These are phyloP conservation scores for Oligia strigilis DNA, from an alignment of 2,888 invertebrate genomes.

Conservation along the genomic window DNA sequence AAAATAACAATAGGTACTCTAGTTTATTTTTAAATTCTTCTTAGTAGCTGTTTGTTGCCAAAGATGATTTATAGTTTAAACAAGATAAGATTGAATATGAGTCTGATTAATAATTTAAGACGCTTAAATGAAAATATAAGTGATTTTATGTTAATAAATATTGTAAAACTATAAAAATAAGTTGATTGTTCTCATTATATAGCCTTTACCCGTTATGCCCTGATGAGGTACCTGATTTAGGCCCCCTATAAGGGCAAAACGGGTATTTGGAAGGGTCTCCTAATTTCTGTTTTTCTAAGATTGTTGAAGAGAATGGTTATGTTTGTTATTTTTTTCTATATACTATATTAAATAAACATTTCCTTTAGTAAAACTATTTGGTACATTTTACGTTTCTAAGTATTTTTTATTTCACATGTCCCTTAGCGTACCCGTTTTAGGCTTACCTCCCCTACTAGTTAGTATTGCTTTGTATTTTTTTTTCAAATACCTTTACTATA, in stretches of 20 bases:
- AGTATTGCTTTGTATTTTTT: too few relatives aligned
- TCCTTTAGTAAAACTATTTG: slow-evolving; percentile 8
- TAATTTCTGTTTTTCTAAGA: slow-evolving; percentile 9
- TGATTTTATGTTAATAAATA: slow-evolving; percentile 18
- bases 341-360: slow-evolving; percentile 4
- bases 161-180: slow-evolving; percentile 13
- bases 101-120: slow-evolving; percentile 19
- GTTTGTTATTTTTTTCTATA: slow-evolving; percentile 7
- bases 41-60: slow-evolving; percentile 24
- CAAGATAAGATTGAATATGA: slow-evolving; percentile 25
- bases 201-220: slow-evolving; percentile 13
- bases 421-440: slow-evolving; percentile 6
- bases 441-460: neutral
- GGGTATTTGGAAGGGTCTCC: neutral
- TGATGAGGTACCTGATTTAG: slow-evolving; percentile 9
- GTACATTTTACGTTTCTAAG: slow-evolving; percentile 7
- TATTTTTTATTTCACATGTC: slow-evolving; percentile 7
- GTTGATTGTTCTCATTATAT: slow-evolving; percentile 7
- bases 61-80: slow-evolving; percentile 26
- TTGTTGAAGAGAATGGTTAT: slow-evolving; percentile 7
- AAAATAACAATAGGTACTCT: slow-evolving; percentile 20
- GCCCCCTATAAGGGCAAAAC: slow-evolving; percentile 6
- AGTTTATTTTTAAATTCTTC: slow-evolving; percentile 9
- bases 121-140: slow-evolving; percentile 22
- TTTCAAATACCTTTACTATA: too few relatives aligned